Base-by-base conservation (phyloP, 2,888 invertebrate species). In the Machimus rusticus region DNA sequence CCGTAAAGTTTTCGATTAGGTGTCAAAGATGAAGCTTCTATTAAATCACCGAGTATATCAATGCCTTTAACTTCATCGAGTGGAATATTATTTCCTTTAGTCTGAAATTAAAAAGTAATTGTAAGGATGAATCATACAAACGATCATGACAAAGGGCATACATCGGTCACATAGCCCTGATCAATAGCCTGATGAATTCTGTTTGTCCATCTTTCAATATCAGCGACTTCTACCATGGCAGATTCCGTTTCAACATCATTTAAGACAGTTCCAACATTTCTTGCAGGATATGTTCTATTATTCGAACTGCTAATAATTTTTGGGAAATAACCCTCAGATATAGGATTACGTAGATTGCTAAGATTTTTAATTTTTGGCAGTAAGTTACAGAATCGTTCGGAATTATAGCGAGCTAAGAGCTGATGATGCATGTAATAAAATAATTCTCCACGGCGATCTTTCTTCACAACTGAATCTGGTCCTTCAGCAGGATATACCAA, bases 291-390 rank as follows among this genome's bases (percentile, higher is more conserved):
- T 0, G 95, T 94, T 34, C 96, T 94, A 86, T 96, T 95, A 66
- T 94, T 94, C 0, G 94, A 87, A 84, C 92, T 92, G 88, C 96
- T 96, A 92, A 97, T 95, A 57, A 97, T 93, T 93, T 97, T 97
- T 0, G 97, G 96, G 93, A 96, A 97, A 91, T 97, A 97, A 0
- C 95, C 97, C 91, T 97, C 97, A 0, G 94, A 93, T 84, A 97
- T 95, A 0, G 95, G 94, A 5, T 95, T 95, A 12, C 95, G 94
- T 92, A 95, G 95, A 91, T 96, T 95, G 88, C 94, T 94, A 82
- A 96, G 94, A 12, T 95, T 94, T 89, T 94, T 94, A 0, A 95
- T 95, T 34, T 96, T 94, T 51, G 94, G 93, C 87, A 97, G 91
- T 16, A 94, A 93, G 90, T 97, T 96, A 91, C 95, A 95, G 8